Evolutionary conservation across 2,113 vertebrate genomes (phyloP).

Genomic region (Elaphurus davidianus): DNA sequence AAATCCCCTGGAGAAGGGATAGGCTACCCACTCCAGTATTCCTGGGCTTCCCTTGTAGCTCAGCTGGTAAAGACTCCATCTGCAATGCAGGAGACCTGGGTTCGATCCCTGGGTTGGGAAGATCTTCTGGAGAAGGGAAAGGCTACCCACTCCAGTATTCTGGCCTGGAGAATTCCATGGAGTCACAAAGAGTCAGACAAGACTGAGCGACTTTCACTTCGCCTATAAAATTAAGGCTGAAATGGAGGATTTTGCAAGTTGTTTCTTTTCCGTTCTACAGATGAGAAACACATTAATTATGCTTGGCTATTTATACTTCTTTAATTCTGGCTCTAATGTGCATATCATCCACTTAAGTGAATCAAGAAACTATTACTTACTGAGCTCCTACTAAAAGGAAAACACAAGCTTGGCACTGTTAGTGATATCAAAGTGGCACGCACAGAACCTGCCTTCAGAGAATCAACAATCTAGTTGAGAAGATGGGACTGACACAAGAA

Average conservation of each 20-base stretch:
- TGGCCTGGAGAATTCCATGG: background rate
- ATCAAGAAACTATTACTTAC: background rate
- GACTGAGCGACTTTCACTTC: background rate
- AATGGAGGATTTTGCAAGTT: background rate
- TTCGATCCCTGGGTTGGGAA: background rate
- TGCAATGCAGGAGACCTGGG: background rate
- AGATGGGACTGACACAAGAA: background rate
- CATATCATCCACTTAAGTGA: background rate
- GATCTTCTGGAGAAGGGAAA: background rate
- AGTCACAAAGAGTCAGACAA: background rate
- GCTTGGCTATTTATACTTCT: background rate
- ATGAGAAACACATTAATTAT: background rate
- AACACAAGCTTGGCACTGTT: background rate
- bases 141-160: background rate
- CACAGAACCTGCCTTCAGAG: background rate
- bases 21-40: background rate
- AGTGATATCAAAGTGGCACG: background rate
- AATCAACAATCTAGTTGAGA: background rate
- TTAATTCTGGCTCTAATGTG: background rate
- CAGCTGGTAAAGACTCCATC: background rate
- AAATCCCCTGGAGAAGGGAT: background rate
- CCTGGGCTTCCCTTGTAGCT: background rate
- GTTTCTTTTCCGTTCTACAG: background rate
- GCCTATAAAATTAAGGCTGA: background rate
- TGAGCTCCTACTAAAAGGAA: background rate